Base-by-base conservation (phyloP, 2,113 vertebrate species). In the Poecilia latipinna region DNA sequence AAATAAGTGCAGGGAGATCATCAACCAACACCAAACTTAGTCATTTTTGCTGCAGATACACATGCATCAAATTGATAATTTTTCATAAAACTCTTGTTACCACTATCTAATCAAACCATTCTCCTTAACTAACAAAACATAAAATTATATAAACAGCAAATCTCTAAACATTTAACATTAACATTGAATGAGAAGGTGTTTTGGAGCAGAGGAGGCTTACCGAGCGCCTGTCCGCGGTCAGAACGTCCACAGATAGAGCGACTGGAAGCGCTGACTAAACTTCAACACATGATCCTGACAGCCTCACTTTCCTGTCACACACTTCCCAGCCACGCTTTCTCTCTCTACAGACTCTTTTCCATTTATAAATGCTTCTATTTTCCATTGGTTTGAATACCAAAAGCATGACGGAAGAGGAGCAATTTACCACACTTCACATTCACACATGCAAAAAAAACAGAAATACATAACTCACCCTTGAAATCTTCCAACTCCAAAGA, bases 171-270 rank as follows among this genome's bases (percentile, higher is more conserved):
- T 3, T n/a, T 54, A n/a, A 8, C 1, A 28, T 28, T 28, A 28
- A 28, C 28, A 28, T 28, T 28, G 0, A 28, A 28, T 57, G 17
- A 75, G 54, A 22, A 5, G 26, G 12, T 73, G 19, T 4, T 29
- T 42, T 54, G 54, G 61, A 83, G 44, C 22, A 71, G 75, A 78
- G 54, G 65, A 61, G 74, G 75, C 89, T 88, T 89, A 90, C 90
- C 87, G 65, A 71, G 67, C 60, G 68, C 69, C 80, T 64, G 84
- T 79, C 72, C 60, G 60, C 67, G 71, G 72, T 44, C 70, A 84
- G 68, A 64, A n/a, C 24, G 70, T 74, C 70, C 72, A 72, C 35
- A 72, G 13, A 62, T 26, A 1, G 29, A 83, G 70, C 17, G 72
- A 67, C 12, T 61, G 33, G 77, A 79, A 51, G 61, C 74, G 73